Evolutionary conservation across 2,797 vertebrate species (phyloP).

Genomic region (Aeoliscus strigatus): DNA sequence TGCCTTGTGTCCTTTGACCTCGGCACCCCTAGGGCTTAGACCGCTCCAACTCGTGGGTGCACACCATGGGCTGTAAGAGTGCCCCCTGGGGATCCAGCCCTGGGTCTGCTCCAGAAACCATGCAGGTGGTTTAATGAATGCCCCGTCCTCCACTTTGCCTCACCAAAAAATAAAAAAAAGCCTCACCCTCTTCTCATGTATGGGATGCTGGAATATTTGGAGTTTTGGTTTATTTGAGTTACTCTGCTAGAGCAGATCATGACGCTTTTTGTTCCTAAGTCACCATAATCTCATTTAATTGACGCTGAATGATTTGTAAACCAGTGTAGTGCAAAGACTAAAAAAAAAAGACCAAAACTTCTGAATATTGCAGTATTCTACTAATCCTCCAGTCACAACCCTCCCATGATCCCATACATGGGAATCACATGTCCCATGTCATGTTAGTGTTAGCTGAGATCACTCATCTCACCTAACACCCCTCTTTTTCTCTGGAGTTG

Average conservation of each 20-base stretch:
- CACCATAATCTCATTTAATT: no score
- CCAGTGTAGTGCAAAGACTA: constrained; percentile 15
- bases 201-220: constrained; percentile 58
- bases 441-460: constrained; percentile 22
- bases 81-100: constrained; percentile 98
- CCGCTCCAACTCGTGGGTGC: constrained; percentile 99
- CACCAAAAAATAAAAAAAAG: constrained; percentile 51
- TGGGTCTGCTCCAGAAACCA: constrained; percentile 93
- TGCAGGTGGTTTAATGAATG: constrained; percentile 90
- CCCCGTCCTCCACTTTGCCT: constrained; percentile 52
- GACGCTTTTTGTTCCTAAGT: no score
- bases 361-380: constrained; percentile 57
- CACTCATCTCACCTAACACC: constrained; percentile 31
- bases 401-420: constrained; percentile 49
- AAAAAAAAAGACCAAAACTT: constrained; percentile 60
- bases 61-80: constrained; percentile 98
- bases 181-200: constrained; percentile 45
- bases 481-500: constrained; percentile 53
- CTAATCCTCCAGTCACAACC: constrained; percentile 33
- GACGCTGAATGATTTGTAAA: background rate
- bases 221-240: constrained; percentile 58
- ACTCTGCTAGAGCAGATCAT: constrained; percentile 4
- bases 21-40: constrained; percentile 90
- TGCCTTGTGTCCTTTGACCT: constrained; percentile 77
- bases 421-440: constrained; percentile 58